phyloP scores from a whole-genome alignment of 2,888 invertebrate species.

The Zaprionus obscuricornis region DNA sequence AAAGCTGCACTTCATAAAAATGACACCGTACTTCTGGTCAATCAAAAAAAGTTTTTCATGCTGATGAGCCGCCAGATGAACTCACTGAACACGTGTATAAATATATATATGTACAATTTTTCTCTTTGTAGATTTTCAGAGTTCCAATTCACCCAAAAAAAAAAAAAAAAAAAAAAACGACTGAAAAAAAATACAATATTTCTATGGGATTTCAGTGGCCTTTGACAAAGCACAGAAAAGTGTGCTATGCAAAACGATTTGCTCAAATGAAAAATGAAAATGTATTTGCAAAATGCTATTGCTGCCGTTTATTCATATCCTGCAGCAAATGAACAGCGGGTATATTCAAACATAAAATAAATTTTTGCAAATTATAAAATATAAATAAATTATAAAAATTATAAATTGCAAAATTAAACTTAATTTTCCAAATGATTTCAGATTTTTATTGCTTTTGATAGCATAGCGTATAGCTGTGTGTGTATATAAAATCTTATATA shows the following conservation, averaged over 20 bases:
- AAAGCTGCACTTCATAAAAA: slow-evolving; percentile 52
- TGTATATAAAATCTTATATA: too few relatives aligned
- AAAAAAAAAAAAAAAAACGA: slow-evolving; percentile 13
- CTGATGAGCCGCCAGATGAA: slow-evolving; percentile 42
- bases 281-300: slow-evolving; percentile 34
- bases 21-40: slow-evolving; percentile 45
- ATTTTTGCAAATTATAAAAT: too few relatives aligned
- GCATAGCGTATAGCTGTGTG: too few relatives aligned
- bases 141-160: background rate
- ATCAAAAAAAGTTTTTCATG: slow-evolving; percentile 60
- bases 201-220: slow-evolving; percentile 2
- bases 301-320: slow-evolving; percentile 2
- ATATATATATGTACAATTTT: background rate
- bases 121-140: background rate
- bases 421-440: too few relatives aligned
- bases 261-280: slow-evolving; percentile 57
- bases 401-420: too few relatives aligned
- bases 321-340: background rate
- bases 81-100: background rate
- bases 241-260: slow-evolving; percentile 59
- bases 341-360: background rate
- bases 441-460: too few relatives aligned
- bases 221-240: slow-evolving; percentile 56
- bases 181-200: too few relatives aligned
- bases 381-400: too few relatives aligned